phyloP scores from a whole-genome alignment of 2,797 vertebrate genomes.

The Leontocebus nigricollis region DNA sequence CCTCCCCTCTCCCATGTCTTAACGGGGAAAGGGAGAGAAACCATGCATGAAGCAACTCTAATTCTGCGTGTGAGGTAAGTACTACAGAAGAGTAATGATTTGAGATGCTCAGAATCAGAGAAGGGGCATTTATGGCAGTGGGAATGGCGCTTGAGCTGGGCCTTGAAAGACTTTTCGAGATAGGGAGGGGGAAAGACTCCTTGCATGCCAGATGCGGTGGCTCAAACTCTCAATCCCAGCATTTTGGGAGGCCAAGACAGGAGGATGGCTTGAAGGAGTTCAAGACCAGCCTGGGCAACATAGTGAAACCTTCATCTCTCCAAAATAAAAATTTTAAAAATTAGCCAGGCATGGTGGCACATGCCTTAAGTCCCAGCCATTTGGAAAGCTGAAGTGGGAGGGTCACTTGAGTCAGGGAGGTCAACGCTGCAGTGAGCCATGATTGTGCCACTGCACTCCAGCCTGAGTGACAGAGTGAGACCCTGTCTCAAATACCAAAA shows the following conservation, averaged over 20 bases:
- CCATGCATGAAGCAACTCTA: neutral
- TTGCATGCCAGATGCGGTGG: neutral
- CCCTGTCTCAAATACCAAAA: neutral
- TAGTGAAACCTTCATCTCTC: neutral
- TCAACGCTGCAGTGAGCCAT: neutral
- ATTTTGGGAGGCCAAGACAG: neutral
- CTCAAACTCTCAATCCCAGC: neutral
- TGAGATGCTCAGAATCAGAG: neutral
- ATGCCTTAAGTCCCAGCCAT: neutral
- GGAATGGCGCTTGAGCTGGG: neutral
- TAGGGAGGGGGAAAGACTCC: neutral
- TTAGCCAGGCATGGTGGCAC: neutral
- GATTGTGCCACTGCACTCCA: neutral
- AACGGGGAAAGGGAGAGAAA: neutral
- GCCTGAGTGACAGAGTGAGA: neutral
- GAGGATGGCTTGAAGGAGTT: neutral
- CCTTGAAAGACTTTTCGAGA: conserved; percentile 13
- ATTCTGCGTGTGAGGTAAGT: neutral
- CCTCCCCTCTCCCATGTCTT: neutral
- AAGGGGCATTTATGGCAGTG: neutral
- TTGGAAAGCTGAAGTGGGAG: neutral
- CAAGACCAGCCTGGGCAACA: neutral
- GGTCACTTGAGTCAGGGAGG: neutral
- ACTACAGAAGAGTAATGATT: neutral
- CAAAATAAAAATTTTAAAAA: neutral